These are phyloP conservation scores for Phalacrocorax pelagicus DNA, from an alignment of 2,113 vertebrate species.

Conservation along the genomic window DNA sequence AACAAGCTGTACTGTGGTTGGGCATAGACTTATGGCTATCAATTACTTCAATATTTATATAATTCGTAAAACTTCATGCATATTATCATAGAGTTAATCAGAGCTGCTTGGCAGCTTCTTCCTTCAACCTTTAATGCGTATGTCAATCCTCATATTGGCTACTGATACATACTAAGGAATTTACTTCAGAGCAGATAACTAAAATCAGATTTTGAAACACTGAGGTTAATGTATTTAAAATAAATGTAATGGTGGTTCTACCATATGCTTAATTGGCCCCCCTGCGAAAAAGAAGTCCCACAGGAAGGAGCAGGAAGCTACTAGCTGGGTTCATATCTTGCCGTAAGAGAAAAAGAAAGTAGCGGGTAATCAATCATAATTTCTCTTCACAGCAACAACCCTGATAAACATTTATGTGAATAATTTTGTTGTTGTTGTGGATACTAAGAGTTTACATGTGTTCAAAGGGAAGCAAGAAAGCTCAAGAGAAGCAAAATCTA, in stretches of 20 bases:
- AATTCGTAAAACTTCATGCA: neutral
- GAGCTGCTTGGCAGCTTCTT: neutral
- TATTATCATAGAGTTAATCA: neutral
- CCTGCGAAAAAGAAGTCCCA: neutral
- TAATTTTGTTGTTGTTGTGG: neutral
- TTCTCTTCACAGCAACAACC: neutral
- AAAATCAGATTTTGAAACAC: neutral
- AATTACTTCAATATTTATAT: conserved; percentile 6
- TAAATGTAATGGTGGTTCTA: neutral
- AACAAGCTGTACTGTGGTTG: neutral
- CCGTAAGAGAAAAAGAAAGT: neutral
- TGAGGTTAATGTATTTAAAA: neutral
- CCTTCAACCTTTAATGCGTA: neutral
- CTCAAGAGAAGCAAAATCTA: neutral
- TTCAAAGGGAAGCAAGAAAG: neutral
- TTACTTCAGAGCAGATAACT: neutral
- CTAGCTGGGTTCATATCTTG: neutral
- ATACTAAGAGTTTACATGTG: neutral
- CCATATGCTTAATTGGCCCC: neutral
- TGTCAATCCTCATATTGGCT: neutral
- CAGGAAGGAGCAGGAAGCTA: neutral
- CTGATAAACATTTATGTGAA: neutral
- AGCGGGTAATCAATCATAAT: neutral
- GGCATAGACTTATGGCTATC: neutral
- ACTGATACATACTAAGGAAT: neutral